Evolutionary conservation across 2,113 vertebrate genomes (phyloP).

Genomic region (Onychostoma macrolepis): DNA sequence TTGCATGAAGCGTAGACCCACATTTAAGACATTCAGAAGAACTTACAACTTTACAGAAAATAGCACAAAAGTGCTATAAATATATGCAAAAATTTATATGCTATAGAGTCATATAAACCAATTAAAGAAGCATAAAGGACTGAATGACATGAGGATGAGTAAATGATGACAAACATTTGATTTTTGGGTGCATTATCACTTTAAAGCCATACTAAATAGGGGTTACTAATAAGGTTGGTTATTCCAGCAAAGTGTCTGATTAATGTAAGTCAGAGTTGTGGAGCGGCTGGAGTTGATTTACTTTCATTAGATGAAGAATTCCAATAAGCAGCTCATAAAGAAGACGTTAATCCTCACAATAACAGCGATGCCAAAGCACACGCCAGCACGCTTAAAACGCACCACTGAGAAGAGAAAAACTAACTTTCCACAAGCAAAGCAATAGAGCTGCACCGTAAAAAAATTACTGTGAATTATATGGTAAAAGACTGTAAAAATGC

Average conservation of each 20-base stretch:
- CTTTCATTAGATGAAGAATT: conserved; percentile 61
- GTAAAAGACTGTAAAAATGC: too few relatives aligned
- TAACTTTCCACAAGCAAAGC: not conserved
- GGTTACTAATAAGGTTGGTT: not conserved
- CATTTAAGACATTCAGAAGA: not conserved
- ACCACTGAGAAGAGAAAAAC: not conserved
- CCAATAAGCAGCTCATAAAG: conserved; percentile 57
- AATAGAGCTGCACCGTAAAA: not conserved
- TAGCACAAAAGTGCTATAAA: not conserved
- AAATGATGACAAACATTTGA: not conserved
- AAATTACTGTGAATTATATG: too few relatives aligned
- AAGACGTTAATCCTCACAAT: conserved; percentile 57
- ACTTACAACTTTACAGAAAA: not conserved
- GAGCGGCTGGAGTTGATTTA: conserved; percentile 56
- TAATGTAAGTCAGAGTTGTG: conserved; percentile 44
- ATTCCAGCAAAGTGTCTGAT: conserved; percentile 43
- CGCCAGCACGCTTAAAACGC: conserved; percentile 54
- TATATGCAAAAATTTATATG: too few relatives aligned
- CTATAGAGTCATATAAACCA: not conserved
- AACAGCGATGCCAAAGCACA: conserved; percentile 59
- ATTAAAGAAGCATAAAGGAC: not conserved
- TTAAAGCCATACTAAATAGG: not conserved
- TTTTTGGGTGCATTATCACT: not conserved
- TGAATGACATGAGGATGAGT: not conserved
- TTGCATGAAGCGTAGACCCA: too few relatives aligned